phyloP scores from a whole-genome alignment of 2,113 vertebrate genomes.

The Numenius arquata region DNA sequence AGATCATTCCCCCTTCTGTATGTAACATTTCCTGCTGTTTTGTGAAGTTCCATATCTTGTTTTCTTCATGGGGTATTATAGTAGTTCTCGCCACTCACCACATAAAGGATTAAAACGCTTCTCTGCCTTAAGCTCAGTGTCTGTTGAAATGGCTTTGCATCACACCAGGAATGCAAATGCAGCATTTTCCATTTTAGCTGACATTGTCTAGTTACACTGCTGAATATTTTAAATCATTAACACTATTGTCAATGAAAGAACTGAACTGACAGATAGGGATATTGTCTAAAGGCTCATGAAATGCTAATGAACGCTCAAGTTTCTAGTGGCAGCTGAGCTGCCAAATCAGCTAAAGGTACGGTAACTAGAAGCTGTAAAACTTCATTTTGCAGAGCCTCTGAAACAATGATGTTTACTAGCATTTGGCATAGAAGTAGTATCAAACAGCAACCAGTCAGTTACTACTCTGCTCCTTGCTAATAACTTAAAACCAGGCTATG shows the following conservation, averaged over 20 bases:
- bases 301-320: conserved; percentile 51
- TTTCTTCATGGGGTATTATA: conserved; percentile 13
- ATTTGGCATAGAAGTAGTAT: background rate
- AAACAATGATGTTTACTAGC: background rate
- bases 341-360: conserved; percentile 30
- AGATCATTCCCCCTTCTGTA: background rate
- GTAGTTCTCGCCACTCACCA: background rate
- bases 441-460: background rate
- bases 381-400: background rate
- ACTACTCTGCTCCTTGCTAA: background rate
- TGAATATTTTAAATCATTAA: conserved; percentile 70
- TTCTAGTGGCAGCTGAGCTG: conserved; percentile 14
- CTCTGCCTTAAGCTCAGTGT: conserved; percentile 26
- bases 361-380: background rate
- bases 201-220: conserved; percentile 51
- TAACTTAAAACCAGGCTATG: background rate
- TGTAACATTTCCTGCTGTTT: background rate
- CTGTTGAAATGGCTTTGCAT: conserved; percentile 43
- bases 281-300: conserved; percentile 64
- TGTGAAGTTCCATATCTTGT: background rate
- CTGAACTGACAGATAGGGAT: conserved; percentile 44
- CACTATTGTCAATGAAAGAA: conserved; percentile 44
- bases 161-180: conserved; percentile 42
- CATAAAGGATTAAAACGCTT: conserved; percentile 30
- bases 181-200: conserved; percentile 17